Percentiles rank a stretch among this genome's conserved stretches.
phyloP scores from a whole-genome alignment of 2,888 invertebrate species.

The Saturnia japonica region DNA sequence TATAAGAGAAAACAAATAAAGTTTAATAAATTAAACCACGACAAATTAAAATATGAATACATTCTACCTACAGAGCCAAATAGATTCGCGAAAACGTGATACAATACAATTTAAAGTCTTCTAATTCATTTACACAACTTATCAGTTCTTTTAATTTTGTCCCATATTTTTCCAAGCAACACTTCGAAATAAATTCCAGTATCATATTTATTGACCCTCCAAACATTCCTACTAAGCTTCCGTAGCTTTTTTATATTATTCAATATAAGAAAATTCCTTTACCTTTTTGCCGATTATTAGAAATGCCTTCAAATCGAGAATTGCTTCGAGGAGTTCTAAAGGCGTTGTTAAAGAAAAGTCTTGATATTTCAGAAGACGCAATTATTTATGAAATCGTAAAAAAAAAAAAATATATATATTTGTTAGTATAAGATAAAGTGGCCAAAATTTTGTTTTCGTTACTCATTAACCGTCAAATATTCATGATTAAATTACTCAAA shows the following conservation, averaged over 20 bases:
- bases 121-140: not conserved
- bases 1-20: too few relatives aligned
- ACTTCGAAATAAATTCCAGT: not conserved
- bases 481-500: not conserved
- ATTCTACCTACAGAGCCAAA: too few relatives aligned
- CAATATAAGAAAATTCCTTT: conserved; percentile 4
- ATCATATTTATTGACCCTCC: not conserved
- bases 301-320: conserved; percentile 1
- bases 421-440: not conserved
- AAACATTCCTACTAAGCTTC: not conserved
- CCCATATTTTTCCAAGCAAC: not conserved
- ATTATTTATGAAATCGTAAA: not conserved
- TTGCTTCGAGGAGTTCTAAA: not conserved
- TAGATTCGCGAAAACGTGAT: too few relatives aligned
- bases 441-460: not conserved
- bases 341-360: not conserved
- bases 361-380: not conserved
- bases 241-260: conserved; percentile 4
- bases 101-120: too few relatives aligned
- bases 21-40: too few relatives aligned
- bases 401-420: too few relatives aligned
- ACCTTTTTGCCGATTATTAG: conserved; percentile 7
- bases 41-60: too few relatives aligned
- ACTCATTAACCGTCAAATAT: not conserved
- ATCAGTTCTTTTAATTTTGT: not conserved